Evolutionary conservation across 2,888 invertebrate species (phyloP), one percentile per base, ranked within the genome.

Genomic region (Syritta pipiens): DNA sequence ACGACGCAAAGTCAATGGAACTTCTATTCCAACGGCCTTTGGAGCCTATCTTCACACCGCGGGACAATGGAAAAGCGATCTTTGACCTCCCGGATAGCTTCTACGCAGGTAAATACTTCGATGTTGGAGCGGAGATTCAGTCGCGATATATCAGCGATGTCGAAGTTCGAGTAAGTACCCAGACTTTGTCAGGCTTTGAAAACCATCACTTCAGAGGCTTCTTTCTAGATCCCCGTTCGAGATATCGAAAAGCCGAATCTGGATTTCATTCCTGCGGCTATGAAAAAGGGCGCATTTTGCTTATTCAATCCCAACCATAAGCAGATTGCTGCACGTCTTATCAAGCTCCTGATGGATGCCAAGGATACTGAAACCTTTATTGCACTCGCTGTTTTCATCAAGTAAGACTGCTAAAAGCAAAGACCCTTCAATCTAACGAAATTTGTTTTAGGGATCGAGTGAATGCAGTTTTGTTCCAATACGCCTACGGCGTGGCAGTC

Each of bases 381-480:
- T 40, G 92, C 94, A 0, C 91, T 92, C 12, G 91, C 93, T 57
- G 92, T 92, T n/a, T 94, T 90, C 84, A 90, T 71, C 2, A 79
- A 79, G 81, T 82, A 46, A 12, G 28, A 4, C 2, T 20, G 20
- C 0, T 10, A n/a, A 10, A n/a, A 46, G 4, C 1, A 9, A 46
- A 10, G n/a, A 7, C 9, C 4, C 2, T 19, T 4, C 1, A n/a
- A n/a, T 7, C 3, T 20, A 1, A 3, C 7, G 0, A 5, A n/a
- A 9, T 1, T 7, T 48, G 12, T 49, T 51, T 20, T 4, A 91
- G 94, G 57, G 93, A 93, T 72, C 91, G 93, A 46, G 88, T 95
- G 12, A 95, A 95, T 87, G 92, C 94, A 0, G 92, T 93, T 82
- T 86, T 95, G 82, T 95, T 93, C 89, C 93, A 94, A 86, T 95